Evolutionary conservation across 1,140 invertebrate species (phyloP).

Genomic region (Trachelipus rathkii): DNA sequence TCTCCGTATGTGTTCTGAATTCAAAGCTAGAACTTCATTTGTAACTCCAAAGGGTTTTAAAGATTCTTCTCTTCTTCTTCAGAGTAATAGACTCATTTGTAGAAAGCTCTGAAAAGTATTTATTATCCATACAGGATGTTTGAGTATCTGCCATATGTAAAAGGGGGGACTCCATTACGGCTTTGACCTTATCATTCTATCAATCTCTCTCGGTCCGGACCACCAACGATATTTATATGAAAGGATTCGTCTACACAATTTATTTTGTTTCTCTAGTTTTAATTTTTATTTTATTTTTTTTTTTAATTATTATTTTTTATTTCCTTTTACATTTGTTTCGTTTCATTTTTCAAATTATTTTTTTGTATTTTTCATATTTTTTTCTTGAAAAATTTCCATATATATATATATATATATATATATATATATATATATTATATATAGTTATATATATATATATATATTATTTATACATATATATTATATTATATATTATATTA

Average conservation of each 20-base stretch:
- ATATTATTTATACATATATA: too few relatives aligned
- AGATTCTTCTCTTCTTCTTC: neutral
- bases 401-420: too few relatives aligned
- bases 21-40: neutral
- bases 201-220: neutral
- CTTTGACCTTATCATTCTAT: neutral
- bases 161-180: neutral
- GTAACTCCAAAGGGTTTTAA: neutral
- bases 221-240: neutral
- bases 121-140: conserved; percentile 1
- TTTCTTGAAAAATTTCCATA: too few relatives aligned
- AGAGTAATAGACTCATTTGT: neutral
- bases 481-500: too few relatives aligned
- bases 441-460: too few relatives aligned
- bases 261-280: too few relatives aligned
- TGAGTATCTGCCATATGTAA: neutral
- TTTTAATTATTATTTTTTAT: too few relatives aligned
- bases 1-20: neutral
- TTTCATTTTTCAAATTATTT: too few relatives aligned
- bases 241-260: neutral
- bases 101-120: neutral
- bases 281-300: too few relatives aligned
- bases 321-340: too few relatives aligned
- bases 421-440: too few relatives aligned
- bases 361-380: too few relatives aligned